Conservation (phyloP, 2,888 invertebrate genomes). For the Atherix ibis region DNA sequence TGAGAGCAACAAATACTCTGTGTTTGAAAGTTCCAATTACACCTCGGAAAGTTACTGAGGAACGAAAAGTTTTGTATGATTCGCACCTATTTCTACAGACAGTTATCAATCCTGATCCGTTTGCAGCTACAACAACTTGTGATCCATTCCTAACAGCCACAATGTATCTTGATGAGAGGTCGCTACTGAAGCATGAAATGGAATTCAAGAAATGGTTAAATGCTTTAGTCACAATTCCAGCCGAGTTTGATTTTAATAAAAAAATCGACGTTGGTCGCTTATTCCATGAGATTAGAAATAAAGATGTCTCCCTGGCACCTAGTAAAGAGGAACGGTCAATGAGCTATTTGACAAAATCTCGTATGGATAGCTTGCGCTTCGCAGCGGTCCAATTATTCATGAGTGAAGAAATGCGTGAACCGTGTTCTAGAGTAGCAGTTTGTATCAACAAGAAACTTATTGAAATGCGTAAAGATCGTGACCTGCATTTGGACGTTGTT, state of each 20-base stretch:
- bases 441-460: conserved; percentile 63
- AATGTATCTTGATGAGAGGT: conserved; percentile 49
- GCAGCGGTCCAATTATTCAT: conserved; percentile 48
- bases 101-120: conserved; percentile 36
- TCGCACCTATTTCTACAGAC: conserved; percentile 27
- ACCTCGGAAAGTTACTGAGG: no score
- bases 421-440: conserved; percentile 49
- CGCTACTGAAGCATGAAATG: conserved; percentile 49
- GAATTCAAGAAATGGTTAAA: conserved; percentile 69
- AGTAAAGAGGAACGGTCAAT: conserved; percentile 54
- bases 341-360: conserved; percentile 47
- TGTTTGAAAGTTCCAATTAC: conserved; percentile 20
- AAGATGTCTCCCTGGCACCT: conserved; percentile 48
- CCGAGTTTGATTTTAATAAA: conserved; percentile 44
- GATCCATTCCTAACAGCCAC: conserved; percentile 52
- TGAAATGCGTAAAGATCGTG: conserved; percentile 56
- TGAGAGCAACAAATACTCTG: conserved; percentile 14
- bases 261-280: conserved; percentile 56
- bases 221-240: conserved; percentile 56
- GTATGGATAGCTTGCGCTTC: conserved; percentile 48
- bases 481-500: conserved; percentile 68
- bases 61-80: no score
- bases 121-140: conserved; percentile 38
- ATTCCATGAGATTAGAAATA: conserved; percentile 56
- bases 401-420: conserved; percentile 42